Conservation (phyloP, 2,113 vertebrate genomes). For the Chiloscyllium plagiosum region DNA sequence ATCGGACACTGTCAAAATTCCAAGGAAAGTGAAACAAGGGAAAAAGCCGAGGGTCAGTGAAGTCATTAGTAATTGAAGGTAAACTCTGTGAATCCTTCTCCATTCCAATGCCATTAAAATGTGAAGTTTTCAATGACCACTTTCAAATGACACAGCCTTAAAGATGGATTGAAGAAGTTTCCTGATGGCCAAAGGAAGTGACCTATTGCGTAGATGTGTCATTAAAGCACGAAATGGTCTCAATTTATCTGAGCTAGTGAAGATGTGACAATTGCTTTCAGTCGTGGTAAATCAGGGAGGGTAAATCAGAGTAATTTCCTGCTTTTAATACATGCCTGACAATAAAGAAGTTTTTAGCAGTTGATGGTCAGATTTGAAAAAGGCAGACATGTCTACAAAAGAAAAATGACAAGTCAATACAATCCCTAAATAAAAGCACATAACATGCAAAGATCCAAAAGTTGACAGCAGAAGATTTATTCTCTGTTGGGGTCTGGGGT, state of each 20-base stretch:
- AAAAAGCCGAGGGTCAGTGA: not conserved
- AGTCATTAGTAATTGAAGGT: not conserved
- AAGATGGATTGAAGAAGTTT: not conserved
- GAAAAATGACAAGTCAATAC: not conserved
- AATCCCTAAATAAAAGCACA: not conserved
- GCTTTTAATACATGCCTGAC: not conserved
- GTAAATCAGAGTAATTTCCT: not conserved
- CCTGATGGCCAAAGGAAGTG: not conserved
- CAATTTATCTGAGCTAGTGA: not conserved
- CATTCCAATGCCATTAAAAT: not conserved
- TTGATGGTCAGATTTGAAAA: not conserved
- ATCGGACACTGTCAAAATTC: not conserved
- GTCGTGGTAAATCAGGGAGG: not conserved
- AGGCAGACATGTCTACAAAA: not conserved
- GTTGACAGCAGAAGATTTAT: not conserved
- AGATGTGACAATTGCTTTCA: not conserved
- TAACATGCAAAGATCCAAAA: not conserved
- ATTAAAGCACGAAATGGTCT: not conserved
- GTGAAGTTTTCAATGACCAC: not conserved
- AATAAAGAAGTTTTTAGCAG: not conserved
- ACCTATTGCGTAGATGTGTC: not conserved
- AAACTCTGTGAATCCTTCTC: not conserved
- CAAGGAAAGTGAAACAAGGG: not conserved
- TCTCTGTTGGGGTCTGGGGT: not conserved
- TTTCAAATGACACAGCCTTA: not conserved